Evolutionary conservation across 2,113 vertebrate genomes (phyloP).

Genomic region (Pterocles burchelli): DNA sequence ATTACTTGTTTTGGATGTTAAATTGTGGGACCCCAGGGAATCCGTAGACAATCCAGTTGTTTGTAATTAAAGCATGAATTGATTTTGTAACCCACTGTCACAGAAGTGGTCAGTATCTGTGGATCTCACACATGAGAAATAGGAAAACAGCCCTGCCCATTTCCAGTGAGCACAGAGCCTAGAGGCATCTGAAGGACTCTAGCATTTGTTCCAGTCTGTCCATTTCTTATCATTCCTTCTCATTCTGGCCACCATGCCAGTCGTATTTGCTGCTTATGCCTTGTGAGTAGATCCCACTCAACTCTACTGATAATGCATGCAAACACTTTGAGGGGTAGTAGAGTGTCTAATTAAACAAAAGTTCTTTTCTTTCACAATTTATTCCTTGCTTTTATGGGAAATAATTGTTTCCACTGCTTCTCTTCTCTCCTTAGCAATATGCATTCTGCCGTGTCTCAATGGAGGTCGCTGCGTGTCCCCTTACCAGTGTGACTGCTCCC

Average conservation of each 20-base stretch:
- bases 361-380: not conserved
- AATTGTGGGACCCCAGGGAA: not conserved
- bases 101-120: not conserved
- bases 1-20: not conserved
- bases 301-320: not conserved
- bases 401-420: not conserved
- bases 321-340: not conserved
- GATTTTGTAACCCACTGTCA: not conserved
- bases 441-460: conserved; percentile 95
- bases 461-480: conserved; percentile 92
- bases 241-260: not conserved
- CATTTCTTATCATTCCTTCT: not conserved
- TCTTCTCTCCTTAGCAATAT: conserved; percentile 83
- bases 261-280: not conserved
- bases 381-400: not conserved
- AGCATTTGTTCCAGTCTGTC: not conserved
- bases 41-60: not conserved
- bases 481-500: conserved; percentile 89
- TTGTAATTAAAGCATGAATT: not conserved
- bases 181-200: not conserved
- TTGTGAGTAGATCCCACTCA: not conserved
- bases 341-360: not conserved
- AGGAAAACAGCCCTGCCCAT: not conserved
- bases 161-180: not conserved
- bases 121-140: not conserved